Conservation (phyloP, 2,888 invertebrate genomes). For the Cynaeus angustus region DNA sequence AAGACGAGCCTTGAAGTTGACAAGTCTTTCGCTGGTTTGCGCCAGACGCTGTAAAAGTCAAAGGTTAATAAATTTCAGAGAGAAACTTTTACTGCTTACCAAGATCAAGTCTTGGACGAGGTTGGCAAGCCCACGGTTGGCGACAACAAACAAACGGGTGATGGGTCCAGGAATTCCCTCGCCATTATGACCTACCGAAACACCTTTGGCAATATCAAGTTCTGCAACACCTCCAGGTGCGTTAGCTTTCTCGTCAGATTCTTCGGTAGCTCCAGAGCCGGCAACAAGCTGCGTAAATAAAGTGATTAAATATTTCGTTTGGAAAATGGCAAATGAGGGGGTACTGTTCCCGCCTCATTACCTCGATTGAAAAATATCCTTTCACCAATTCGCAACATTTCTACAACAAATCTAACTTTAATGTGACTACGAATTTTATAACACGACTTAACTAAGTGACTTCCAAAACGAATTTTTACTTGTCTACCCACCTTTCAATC, state of each 20-base stretch:
- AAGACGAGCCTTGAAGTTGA: slow-evolving; percentile 94
- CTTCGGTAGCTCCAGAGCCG: slow-evolving; percentile 81
- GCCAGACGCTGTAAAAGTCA: slow-evolving; percentile 80
- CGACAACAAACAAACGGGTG: slow-evolving; percentile 89
- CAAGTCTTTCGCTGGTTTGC: slow-evolving; percentile 92
- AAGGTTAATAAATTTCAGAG: not conserved
- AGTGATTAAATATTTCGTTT: slow-evolving; percentile 24
- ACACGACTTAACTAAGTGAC: not conserved
- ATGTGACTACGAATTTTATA: slow-evolving; percentile 14
- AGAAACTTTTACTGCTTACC: slow-evolving; percentile 70
- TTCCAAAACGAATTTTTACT: slow-evolving; percentile 8
- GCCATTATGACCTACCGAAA: slow-evolving; percentile 75
- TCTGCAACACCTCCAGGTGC: slow-evolving; percentile 74
- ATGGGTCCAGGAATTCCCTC: slow-evolving; percentile 92
- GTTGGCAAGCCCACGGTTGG: slow-evolving; percentile 90
- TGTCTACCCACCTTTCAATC: slow-evolving; percentile 23
- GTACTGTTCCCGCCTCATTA: slow-evolving; percentile 15
- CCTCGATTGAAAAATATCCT: slow-evolving; percentile 25
- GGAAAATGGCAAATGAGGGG: not conserved
- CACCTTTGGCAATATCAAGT: slow-evolving; percentile 73
- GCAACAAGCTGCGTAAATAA: slow-evolving; percentile 81
- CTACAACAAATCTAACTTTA: slow-evolving; percentile 37
- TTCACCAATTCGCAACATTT: slow-evolving; percentile 40
- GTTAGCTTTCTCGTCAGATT: slow-evolving; percentile 75
- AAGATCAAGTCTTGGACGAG: slow-evolving; percentile 91